Percentiles rank a stretch among this genome's conserved stretches.
phyloP scores from a whole-genome alignment of 37 sponge, comb jelly and placozoan genomes.

The Agelas oroides region DNA sequence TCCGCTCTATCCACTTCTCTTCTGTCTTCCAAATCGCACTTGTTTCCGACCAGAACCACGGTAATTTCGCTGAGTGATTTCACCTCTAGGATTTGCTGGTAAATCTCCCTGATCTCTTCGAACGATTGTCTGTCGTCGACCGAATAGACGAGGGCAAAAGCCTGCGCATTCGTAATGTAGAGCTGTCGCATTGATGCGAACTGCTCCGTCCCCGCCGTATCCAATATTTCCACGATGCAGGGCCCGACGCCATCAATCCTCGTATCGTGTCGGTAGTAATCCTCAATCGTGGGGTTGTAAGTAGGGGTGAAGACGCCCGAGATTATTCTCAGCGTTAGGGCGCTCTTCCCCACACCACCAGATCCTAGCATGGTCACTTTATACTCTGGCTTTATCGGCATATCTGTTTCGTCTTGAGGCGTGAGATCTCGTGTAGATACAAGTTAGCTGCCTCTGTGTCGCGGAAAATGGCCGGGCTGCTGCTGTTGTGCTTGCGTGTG shows the following conservation, averaged over 20 bases:
- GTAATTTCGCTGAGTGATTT: constrained; percentile 41
- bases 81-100: constrained; percentile 64
- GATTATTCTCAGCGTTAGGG: constrained; percentile 83
- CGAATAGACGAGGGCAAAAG: constrained; percentile 83
- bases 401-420: not conserved
- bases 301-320: constrained; percentile 88
- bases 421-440: too few species aligned
- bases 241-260: constrained; percentile 76
- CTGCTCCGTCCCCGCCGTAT: constrained; percentile 89
- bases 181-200: constrained; percentile 88
- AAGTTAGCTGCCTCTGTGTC: too few species aligned
- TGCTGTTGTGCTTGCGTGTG: too few species aligned
- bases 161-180: constrained; percentile 75
- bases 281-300: constrained; percentile 89
- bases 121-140: constrained; percentile 78
- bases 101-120: constrained; percentile 72
- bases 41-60: constrained; percentile 81
- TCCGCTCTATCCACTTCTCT: constrained; percentile 67
- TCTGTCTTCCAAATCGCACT: constrained; percentile 66
- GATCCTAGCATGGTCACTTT: constrained; percentile 85
- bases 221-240: constrained; percentile 86
- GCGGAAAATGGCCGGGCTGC: too few species aligned
- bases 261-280: constrained; percentile 88
- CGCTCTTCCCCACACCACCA: constrained; percentile 92
- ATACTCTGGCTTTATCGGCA: constrained; percentile 83